Conservation (phyloP, 2,888 invertebrate genomes). For the Baronia brevicornis region DNA sequence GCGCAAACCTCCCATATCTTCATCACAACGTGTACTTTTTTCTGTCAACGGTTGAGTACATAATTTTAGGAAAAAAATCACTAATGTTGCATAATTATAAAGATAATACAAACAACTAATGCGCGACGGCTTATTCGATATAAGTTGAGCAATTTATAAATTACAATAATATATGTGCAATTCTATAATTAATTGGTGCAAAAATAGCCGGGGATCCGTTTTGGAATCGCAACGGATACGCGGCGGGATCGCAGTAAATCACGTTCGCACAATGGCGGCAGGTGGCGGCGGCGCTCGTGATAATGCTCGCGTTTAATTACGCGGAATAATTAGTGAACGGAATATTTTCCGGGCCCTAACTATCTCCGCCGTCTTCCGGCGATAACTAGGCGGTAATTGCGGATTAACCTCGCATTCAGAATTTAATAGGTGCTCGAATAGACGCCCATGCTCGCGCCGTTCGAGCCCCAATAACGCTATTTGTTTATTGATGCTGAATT, state of each 20-base stretch:
- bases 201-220: slow-evolving; percentile 63
- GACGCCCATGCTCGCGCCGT: slow-evolving; percentile 32
- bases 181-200: slow-evolving; percentile 73
- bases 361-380: slow-evolving; percentile 74
- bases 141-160: slow-evolving; percentile 71
- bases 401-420: slow-evolving; percentile 72
- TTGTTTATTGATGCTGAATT: slow-evolving; percentile 61
- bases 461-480: slow-evolving; percentile 58
- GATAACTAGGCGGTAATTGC: slow-evolving; percentile 75
- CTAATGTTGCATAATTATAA: no score
- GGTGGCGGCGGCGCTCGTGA: slow-evolving; percentile 71
- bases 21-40: no score
- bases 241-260: slow-evolving; percentile 71
- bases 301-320: slow-evolving; percentile 75
- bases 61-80: no score
- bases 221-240: slow-evolving; percentile 61
- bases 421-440: slow-evolving; percentile 68
- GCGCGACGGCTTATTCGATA: slow-evolving; percentile 46
- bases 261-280: slow-evolving; percentile 69
- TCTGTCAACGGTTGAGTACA: no score
- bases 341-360: slow-evolving; percentile 75
- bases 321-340: slow-evolving; percentile 76
- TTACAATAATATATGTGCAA: slow-evolving; percentile 66
- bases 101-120: slow-evolving; percentile 28
- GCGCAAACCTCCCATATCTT: no score